phyloP scores from a whole-genome alignment of 2,888 invertebrate species.

The Drosophila kanekoi region DNA sequence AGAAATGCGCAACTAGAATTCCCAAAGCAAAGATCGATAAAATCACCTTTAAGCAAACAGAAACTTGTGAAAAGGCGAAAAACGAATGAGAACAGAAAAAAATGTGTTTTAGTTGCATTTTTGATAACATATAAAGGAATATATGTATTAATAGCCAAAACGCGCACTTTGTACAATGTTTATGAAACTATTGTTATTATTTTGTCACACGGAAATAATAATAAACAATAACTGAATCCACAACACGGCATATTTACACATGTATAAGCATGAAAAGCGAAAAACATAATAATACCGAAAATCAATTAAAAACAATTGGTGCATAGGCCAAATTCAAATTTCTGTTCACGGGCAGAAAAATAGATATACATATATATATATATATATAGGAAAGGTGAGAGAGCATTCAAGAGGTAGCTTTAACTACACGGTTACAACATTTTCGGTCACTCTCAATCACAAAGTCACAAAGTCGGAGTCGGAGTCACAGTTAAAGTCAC shows the following conservation, averaged over 20 bases:
- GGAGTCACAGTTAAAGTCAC: constrained; percentile 30
- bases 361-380: too few species aligned
- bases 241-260: constrained; percentile 25
- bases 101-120: constrained; percentile 39
- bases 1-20: constrained; percentile 34
- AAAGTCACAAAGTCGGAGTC: constrained; percentile 11
- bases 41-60: constrained; percentile 23
- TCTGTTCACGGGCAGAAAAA: constrained; percentile 3
- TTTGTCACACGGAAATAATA: constrained; percentile 43
- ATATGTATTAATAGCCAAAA: constrained; percentile 35
- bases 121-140: constrained; percentile 48
- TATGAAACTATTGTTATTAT: constrained; percentile 42
- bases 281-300: constrained; percentile 5
- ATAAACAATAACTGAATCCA: constrained; percentile 21
- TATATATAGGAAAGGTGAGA: constrained; percentile 23
- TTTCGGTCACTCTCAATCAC: constrained; percentile 19
- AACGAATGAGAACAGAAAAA: constrained; percentile 21
- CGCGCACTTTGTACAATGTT: constrained; percentile 80
- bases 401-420: constrained; percentile 39
- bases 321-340: constrained; percentile 35
- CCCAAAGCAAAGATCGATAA: constrained; percentile 34
- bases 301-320: constrained; percentile 28
- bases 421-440: constrained; percentile 34
- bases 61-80: constrained; percentile 38
- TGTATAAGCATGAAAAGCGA: constrained; percentile 3